These are phyloP conservation scores for Chrysolina haemoptera DNA, from an alignment of 2,888 invertebrate genomes.

Conservation along the genomic window DNA sequence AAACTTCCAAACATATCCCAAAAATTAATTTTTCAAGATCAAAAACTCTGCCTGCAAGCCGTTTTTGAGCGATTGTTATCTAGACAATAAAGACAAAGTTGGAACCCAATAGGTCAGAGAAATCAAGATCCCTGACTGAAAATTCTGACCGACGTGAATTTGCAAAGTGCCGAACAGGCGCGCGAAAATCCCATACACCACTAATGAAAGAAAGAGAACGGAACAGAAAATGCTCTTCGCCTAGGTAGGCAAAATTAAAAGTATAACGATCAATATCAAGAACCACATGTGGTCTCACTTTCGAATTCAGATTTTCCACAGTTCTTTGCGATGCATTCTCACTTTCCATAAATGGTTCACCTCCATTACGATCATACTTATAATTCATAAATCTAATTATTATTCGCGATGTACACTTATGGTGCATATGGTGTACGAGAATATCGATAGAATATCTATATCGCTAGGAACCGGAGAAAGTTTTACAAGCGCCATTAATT, in stretches of 20 bases:
- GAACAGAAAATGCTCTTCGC: not conserved
- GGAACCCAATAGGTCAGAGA: too few relatives aligned
- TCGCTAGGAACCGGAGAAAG: slow-evolving; percentile 32
- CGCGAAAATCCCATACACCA: not conserved
- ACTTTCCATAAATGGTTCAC: not conserved
- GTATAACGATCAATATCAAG: not conserved
- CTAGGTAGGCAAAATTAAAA: slow-evolving; percentile 3
- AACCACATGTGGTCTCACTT: slow-evolving; percentile 8
- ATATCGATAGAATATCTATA: slow-evolving; percentile 1
- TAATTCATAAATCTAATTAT: slow-evolving; percentile 21
- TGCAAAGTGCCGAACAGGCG: not conserved
- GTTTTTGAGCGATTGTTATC: too few relatives aligned
- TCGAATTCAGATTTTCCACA: slow-evolving; percentile 9
- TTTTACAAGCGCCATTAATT: slow-evolving; percentile 25
- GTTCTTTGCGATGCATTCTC: not conserved
- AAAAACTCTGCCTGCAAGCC: too few relatives aligned
- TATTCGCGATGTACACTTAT: slow-evolving; percentile 25
- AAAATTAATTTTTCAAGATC: too few relatives aligned
- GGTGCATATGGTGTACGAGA: slow-evolving; percentile 12
- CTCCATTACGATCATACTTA: not conserved
- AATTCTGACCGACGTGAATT: too few relatives aligned
- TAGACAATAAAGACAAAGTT: too few relatives aligned
- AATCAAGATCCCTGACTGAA: too few relatives aligned
- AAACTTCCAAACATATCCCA: too few relatives aligned
- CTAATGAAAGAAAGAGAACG: not conserved